Percentiles rank a stretch among this genome's conserved stretches.
These are phyloP conservation scores for Vespertilio murinus DNA, from an alignment of 2,797 vertebrate species.

Conservation along the genomic window DNA sequence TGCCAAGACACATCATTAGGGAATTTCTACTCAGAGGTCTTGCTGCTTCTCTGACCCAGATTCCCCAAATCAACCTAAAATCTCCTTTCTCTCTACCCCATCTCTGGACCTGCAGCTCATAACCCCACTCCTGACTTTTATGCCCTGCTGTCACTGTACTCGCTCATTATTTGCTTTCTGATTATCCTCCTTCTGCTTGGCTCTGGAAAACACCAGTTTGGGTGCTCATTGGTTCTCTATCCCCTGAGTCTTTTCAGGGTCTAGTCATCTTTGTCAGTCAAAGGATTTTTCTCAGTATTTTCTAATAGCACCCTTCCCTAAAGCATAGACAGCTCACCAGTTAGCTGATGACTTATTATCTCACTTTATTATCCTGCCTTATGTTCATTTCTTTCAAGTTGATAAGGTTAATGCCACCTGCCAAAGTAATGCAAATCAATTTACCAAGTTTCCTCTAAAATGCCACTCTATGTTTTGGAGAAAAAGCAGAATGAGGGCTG, in stretches of 20 bases:
- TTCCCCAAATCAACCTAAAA: not conserved
- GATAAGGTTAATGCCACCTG: not conserved
- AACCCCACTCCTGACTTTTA: not conserved
- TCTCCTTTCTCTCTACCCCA: not conserved
- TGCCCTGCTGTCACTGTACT: rapidly evolving
- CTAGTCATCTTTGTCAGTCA: not conserved
- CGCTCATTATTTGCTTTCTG: not conserved
- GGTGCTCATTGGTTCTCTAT: not conserved
- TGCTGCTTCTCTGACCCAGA: not conserved
- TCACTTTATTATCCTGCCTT: not conserved
- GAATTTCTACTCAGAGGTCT: not conserved
- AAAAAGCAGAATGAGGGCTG: not conserved
- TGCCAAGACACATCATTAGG: not conserved
- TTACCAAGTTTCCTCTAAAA: not conserved
- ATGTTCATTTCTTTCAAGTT: slow-evolving; percentile 14
- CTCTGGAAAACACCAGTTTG: not conserved
- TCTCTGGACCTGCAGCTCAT: not conserved
- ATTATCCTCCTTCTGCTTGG: not conserved
- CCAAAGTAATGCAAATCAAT: not conserved
- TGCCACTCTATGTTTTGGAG: not conserved
- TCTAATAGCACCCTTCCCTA: not conserved
- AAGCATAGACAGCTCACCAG: not conserved
- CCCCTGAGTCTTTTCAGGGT: not conserved
- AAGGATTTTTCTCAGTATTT: not conserved
- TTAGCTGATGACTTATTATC: slow-evolving; percentile 12